Conservation (phyloP, 2,797 vertebrate species). For the Pseudomugil tenellus region DNA sequence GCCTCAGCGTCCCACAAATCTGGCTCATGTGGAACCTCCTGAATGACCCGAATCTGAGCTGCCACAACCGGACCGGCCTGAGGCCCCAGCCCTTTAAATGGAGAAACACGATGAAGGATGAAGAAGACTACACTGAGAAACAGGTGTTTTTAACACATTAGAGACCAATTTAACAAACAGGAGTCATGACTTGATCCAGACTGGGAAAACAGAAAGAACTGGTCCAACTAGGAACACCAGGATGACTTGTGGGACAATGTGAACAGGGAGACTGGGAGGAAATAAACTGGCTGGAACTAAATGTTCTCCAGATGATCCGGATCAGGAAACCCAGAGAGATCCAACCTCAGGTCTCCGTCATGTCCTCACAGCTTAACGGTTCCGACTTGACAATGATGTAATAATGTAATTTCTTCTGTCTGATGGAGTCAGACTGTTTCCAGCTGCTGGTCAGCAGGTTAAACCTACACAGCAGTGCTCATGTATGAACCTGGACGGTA, state of each 20-base stretch:
- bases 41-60: conserved; percentile 84
- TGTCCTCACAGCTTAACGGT: too few relatives aligned
- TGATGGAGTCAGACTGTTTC: too few relatives aligned
- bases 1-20: conserved; percentile 92
- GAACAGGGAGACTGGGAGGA: conserved; percentile 4
- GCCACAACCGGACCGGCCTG: conserved; percentile 79
- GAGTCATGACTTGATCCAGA: not conserved
- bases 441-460: too few relatives aligned
- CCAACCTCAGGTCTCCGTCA: too few relatives aligned
- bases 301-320: too few relatives aligned
- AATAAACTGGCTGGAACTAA: conserved; percentile 49
- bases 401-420: too few relatives aligned
- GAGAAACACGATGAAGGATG: conserved; percentile 56
- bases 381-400: too few relatives aligned
- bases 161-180: conserved; percentile 5
- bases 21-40: conserved; percentile 99
- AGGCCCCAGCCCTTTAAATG: conserved; percentile 86
- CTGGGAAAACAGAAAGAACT: not conserved
- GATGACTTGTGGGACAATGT: too few relatives aligned
- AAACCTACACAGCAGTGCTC: too few relatives aligned
- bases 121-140: conserved; percentile 70
- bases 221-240: too few relatives aligned
- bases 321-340: conserved; percentile 16
- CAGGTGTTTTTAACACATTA: conserved; percentile 76
- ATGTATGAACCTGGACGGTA: too few relatives aligned